Base-by-base conservation (phyloP, 2,113 vertebrate species). In the Crotalus helleri region DNA sequence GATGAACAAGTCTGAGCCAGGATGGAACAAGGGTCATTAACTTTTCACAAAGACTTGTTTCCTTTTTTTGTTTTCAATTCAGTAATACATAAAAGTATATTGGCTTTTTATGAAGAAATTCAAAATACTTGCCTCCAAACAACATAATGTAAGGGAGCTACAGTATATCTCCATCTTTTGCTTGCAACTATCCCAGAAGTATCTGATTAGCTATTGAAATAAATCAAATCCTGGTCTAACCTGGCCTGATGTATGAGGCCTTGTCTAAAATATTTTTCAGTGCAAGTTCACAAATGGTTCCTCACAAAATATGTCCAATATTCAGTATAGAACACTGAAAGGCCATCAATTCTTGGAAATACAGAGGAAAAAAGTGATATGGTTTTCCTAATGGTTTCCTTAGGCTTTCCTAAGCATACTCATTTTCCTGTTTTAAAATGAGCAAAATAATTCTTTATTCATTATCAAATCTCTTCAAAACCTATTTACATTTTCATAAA, bases 401-500 rank as follows among this genome's bases (percentile, higher is more conserved):
- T 81, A 44, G 69, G 74, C 7, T 81, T 81, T 44, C 17, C 17
- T 81, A 81, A 21, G 2, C 17, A 81, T 3, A 69, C 26, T 29
- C n/a, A 88, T 87, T 44, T 61, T 88, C n/a, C 33, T 88, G 51
- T 46, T 74, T 55, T 64, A 61, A 39, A 89, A n/a, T 81, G 61
- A 74, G 51, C 61, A 81, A 46, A n/a, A 74, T 5, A 49, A 59
- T 89, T 53, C 33, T 61, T 88, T 39, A 53, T 89, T 92, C 49
- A 46, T 92, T 88, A 81, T 54, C 51, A 44, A 51, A 33, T 55
- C 49, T 88, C 59, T 87, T 33, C 49, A 69, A 92, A 51, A 92
- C 24, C 49, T 81, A 49, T 81, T 92, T 92, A 61, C 91, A 89
- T 92, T 89, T 81, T 57, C 29, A 92, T 64, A 92, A 92, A 89